A percentile compares a stretch with the other conserved stretches of the same genome.
These are phyloP conservation scores for Hypotaenidia philippensis DNA, from an alignment of 2,797 vertebrate species.

Conservation along the genomic window DNA sequence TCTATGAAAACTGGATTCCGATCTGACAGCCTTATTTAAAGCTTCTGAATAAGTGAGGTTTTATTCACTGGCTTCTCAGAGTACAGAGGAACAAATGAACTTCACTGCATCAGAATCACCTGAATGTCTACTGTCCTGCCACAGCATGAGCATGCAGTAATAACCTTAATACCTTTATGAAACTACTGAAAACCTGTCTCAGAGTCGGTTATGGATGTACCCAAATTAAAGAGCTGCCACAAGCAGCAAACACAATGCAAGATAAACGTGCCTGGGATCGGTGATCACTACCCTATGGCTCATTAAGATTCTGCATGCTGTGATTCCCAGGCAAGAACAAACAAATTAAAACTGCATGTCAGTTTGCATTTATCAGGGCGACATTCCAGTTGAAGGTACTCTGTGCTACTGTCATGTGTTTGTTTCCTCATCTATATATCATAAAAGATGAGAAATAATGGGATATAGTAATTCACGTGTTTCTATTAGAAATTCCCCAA, in stretches of 20 bases:
- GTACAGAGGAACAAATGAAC: neutral
- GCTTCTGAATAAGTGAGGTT: neutral
- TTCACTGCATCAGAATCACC: neutral
- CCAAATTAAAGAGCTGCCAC: neutral
- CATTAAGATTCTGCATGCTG: conserved; percentile 44
- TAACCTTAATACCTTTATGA: neutral
- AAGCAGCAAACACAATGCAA: neutral
- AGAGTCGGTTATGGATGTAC: neutral
- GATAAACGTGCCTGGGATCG: neutral
- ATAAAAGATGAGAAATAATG: conserved; percentile 12
- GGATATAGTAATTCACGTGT: neutral
- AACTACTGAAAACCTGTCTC: neutral
- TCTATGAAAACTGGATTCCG: neutral
- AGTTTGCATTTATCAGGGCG: conserved; percentile 56
- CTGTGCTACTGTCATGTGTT: neutral
- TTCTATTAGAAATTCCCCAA: neutral
- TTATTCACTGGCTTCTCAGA: neutral
- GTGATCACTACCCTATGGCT: neutral
- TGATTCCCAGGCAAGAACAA: conserved; percentile 38
- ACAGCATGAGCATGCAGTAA: neutral
- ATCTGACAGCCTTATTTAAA: neutral
- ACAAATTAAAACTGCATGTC: conserved; percentile 61
- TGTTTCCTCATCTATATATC: neutral
- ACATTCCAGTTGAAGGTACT: conserved; percentile 8
- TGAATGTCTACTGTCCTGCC: neutral